Base-by-base conservation (phyloP, 2,797 vertebrate species). In the Poecile montanus region DNA sequence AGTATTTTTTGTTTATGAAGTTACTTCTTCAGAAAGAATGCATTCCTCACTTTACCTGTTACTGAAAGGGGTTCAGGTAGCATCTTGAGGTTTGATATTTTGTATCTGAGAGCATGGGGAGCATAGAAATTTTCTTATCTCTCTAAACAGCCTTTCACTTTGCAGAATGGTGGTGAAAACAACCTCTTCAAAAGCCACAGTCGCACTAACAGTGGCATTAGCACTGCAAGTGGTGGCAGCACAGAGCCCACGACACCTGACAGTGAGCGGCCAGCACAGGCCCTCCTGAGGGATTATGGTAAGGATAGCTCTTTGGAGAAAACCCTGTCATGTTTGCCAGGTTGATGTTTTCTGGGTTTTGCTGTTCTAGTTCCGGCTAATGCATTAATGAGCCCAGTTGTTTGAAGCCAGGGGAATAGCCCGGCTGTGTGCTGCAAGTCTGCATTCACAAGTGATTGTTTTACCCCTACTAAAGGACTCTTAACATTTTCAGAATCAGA, bases 221-320 rank as follows among this genome's bases (percentile, higher is more conserved):
- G 99, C 97, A 98, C 98, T 62, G 98, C 98, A 63, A 99, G 99
- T 3, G 98, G 99, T 14, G 98, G 99, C 96, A 99, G 99, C 95
- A 98, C 97, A 1, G 99, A 99, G 88, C 98, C 99, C 73, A 98
- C 98, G 2, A 99, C 99, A 25, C 99, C 99, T 0, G 99, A 99
- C 67, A 99, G 98, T 0, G 99, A 99, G 94, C 98, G 99, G 47
- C 99, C 99, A 7, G 98, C 98, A 11, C 99, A 99, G 25, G 98
- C 98, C 29, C 98, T 99, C 36, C 97, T 99, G 27, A 98, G 99
- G 82, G 99, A 99, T 93, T 99, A 99, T 72, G 99, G 99, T 99
- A 97, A 98, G 98, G 77, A 56, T 2, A 50, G 38, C 40, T 72
- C 71, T 70, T 61, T n/a, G 53, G 40, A 21, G 40, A 21, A n/a